Conservation (phyloP, 2,797 vertebrate species). For the Cyclura pinguis region DNA sequence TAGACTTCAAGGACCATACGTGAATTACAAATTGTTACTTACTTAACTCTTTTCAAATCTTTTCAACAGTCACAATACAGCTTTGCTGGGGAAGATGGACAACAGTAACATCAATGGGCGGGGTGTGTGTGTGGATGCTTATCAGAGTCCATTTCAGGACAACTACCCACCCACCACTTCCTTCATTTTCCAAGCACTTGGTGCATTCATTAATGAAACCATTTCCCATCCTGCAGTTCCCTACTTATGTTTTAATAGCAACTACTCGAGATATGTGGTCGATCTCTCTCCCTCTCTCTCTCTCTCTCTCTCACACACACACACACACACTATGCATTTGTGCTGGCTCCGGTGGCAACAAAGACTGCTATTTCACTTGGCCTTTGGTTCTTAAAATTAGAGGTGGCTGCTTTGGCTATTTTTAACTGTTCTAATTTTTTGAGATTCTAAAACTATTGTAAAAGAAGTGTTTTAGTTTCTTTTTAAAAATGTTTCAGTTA, state of each 20-base stretch:
- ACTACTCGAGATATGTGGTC: background rate
- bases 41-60: too few species aligned
- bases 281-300: background rate
- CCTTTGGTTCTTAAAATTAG: too few species aligned
- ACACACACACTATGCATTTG: background rate
- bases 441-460: too few species aligned
- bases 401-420: too few species aligned
- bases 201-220: background rate
- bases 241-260: background rate
- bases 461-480: too few species aligned
- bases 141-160: constrained; percentile 6
- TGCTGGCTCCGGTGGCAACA: too few species aligned
- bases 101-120: background rate
- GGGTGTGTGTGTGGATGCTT: background rate
- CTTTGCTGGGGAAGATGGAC: constrained; percentile 11
- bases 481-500: too few species aligned
- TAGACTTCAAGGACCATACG: background rate
- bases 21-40: background rate
- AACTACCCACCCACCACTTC: background rate
- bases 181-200: constrained; percentile 8
- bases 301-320: too few species aligned
- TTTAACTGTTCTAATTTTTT: too few species aligned
- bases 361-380: too few species aligned
- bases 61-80: background rate
- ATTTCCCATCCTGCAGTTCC: background rate